Evolutionary conservation across 2,888 invertebrate genomes (phyloP), one percentile per base, ranked within the genome.

Genomic region (Sinopyrophorus schimmeli): DNA sequence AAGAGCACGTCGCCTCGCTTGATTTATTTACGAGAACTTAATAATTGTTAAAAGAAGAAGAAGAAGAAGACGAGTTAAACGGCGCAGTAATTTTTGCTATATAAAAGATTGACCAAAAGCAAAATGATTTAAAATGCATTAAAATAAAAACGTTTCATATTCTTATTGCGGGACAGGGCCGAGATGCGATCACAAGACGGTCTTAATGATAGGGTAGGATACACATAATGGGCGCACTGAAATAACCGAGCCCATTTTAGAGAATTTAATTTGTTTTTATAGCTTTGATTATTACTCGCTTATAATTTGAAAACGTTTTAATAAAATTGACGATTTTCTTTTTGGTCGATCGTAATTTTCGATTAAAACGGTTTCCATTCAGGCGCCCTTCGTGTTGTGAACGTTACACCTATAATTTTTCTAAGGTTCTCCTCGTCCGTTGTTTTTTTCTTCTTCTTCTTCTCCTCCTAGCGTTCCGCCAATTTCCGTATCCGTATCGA

Each of bases 241-340:
- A 73, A 72, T 69, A 70, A 67, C 67, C 68, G 69, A 69, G 67
- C 68, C 72, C 70, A 69, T 72, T 73, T 71, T 72, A 71, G 63
- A 66, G 70, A 71, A 72, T 74, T 73, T 74, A 74, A 74, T 74
- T 74, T 74, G 73, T 74, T 73, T 74, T 74, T 74, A 74, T 74
- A 73, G 74, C 73, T 74, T 72, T 74, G 73, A 74, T 74, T 74
- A 74, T 72, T 63, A 64, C 68, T 71, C 61, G 70, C 70, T n/a
- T 68, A 69, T 72, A 72, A 72, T 72, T 72, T 70, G 70, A 71
- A 72, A 72, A 70, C 72, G 71, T 72, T 70, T 69, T 69, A 69
- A 68, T 69, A 68, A 70, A 62, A 70, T 68, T 38, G 34, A 21
- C 37, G 39, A 20, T 38, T 43, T 49, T 49, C 39, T 49, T n/a